These are phyloP conservation scores for Otis tarda DNA, from an alignment of 2,113 vertebrate genomes.

Conservation along the genomic window DNA sequence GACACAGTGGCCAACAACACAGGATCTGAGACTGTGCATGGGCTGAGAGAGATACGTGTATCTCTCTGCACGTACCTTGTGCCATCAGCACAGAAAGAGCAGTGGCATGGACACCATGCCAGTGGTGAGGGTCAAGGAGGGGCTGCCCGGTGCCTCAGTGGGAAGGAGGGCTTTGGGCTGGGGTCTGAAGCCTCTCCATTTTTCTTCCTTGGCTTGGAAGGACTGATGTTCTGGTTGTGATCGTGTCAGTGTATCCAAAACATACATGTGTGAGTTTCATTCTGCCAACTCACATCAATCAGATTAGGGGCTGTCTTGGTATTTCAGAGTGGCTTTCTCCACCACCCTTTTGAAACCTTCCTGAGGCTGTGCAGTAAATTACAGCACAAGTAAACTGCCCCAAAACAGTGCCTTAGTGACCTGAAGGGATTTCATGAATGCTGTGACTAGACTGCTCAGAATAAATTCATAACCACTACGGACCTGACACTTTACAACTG, in stretches of 20 bases:
- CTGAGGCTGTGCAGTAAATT: not conserved
- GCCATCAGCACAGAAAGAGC: not conserved
- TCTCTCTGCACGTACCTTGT: not conserved
- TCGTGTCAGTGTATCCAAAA: not conserved
- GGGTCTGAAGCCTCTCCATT: fast-evolving
- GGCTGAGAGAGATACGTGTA: not conserved
- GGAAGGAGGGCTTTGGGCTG: not conserved
- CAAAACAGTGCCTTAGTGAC: not conserved
- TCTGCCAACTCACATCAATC: fast-evolving
- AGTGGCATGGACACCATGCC: not conserved
- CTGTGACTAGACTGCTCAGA: not conserved
- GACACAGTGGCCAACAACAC: not conserved
- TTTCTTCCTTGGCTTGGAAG: not conserved
- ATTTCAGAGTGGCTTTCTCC: not conserved
- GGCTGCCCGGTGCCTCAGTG: not conserved
- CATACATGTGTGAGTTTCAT: fast-evolving
- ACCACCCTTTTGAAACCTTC: not conserved
- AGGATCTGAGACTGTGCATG: not conserved
- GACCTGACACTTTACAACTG: not conserved
- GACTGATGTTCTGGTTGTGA: not conserved
- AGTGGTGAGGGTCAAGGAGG: not conserved
- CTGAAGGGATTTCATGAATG: not conserved
- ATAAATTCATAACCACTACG: not conserved
- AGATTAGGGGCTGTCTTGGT: not conserved
- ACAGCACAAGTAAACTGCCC: not conserved